Base-by-base conservation (phyloP, 2,888 invertebrate genomes). In the Hartigia nigra region DNA sequence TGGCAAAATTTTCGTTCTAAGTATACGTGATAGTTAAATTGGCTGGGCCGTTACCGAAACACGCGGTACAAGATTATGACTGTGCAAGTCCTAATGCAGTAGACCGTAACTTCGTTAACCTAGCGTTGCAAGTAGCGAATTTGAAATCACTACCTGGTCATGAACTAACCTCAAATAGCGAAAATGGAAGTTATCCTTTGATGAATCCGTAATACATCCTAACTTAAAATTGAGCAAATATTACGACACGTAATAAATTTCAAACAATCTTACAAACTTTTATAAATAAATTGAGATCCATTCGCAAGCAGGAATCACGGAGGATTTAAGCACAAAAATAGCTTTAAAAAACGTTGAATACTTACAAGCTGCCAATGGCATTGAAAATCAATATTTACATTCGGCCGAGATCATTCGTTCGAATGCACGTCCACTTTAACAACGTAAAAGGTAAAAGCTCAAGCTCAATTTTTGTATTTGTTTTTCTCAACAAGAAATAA, bases 121-220 rank as follows among this genome's bases (percentile, higher is more conserved):
- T 80, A 83, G 79, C 82, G 78, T 83, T 23, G 83, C 81, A 83
- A 82, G 83, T 81, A 80, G 81, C 81, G 79, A 82, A 83, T 82
- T 82, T 81, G 80, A 77, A 81, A 77, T 81, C 81, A 31, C 72
- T 72, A 5, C 12, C 34, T 14, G 12, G 9, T 34, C 31, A 34
- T 12, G 31, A 72, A 31, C 72, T 34, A 72, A 34, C 31, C 31
- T 0, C 72, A 23, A 55, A 23, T 55, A 23, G 14, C 23, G 55
- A 55, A 55, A 55, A 55, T 23, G 23, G 2, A 55, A 55, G 5
- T 39, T 39, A 39, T 39, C 39, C 14, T 5, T 39, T 14, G 39
- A 39, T 4, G 14, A 37, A 23, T 39, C 14, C 14, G 14, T 39
- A 14, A 14, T 39, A 14, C 39, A 39, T 39, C 5, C 5, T 14